phyloP scores from a whole-genome alignment of 2,113 vertebrate species.

The Puma concolor region DNA sequence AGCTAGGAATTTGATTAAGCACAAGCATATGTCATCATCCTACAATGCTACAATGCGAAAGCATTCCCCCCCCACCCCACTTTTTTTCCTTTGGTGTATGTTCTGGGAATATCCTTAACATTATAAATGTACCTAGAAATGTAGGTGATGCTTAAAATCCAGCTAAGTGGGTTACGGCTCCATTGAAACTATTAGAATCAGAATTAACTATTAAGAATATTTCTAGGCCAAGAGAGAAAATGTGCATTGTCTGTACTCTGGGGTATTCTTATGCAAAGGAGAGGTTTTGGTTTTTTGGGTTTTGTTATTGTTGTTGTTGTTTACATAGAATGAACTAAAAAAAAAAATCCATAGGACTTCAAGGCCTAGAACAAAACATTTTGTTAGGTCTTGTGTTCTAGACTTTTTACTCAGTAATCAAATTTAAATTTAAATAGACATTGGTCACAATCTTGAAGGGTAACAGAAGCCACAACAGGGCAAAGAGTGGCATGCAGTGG shows the following conservation, averaged over 20 bases:
- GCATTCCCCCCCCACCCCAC: accelerated
- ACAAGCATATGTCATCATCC: not conserved
- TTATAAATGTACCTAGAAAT: slow-evolving; percentile 26
- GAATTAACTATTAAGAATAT: not conserved
- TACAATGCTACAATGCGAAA: not conserved
- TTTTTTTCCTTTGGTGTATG: not conserved
- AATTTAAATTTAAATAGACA: slow-evolving; percentile 22
- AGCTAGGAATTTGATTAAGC: slow-evolving; percentile 59
- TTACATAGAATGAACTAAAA: not conserved
- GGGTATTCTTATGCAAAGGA: not conserved
- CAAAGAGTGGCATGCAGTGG: not conserved
- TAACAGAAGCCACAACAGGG: not conserved
- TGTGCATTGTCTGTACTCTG: not conserved
- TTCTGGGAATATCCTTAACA: slow-evolving; percentile 3
- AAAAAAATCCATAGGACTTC: not conserved
- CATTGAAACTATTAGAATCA: not conserved
- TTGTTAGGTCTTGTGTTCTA: not conserved
- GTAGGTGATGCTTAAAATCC: slow-evolving; percentile 18
- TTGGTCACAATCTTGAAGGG: not conserved
- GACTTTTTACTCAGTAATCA: not conserved
- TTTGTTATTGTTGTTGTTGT: not conserved
- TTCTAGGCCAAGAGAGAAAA: not conserved
- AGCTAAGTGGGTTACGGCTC: not conserved
- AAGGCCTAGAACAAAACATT: not conserved
- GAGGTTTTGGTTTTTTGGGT: not conserved